phyloP scores from a whole-genome alignment of 1,140 invertebrate species.

The Philopotamus ludificatus region DNA sequence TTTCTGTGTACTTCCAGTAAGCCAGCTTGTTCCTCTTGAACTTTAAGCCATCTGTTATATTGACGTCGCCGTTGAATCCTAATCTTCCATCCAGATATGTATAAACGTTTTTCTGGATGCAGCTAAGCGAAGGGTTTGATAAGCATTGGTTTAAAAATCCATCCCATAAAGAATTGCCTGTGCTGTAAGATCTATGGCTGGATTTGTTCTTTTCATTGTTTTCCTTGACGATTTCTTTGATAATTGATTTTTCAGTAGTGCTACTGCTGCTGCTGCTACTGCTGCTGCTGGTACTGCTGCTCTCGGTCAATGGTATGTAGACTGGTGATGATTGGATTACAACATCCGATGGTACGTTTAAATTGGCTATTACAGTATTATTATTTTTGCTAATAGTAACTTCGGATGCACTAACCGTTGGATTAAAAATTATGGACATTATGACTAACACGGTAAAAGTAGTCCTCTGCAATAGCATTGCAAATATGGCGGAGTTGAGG shows the following conservation, averaged over 20 bases:
- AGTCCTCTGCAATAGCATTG: conserved; percentile 39
- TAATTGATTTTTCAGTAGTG: not conserved
- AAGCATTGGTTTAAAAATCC: conserved; percentile 69
- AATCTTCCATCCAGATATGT: conserved; percentile 66
- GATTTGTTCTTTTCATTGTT: conserved; percentile 34
- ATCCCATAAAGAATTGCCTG: conserved; percentile 69
- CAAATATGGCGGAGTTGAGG: conserved; percentile 32
- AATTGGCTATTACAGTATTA: not conserved
- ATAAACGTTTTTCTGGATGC: conserved; percentile 75
- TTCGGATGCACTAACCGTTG: not conserved
- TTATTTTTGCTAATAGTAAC: conserved; percentile 5
- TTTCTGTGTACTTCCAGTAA: conserved; percentile 56
- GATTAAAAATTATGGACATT: not conserved
- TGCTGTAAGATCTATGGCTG: conserved; percentile 55
- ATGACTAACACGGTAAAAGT: conserved; percentile 22
- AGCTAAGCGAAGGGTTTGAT: conserved; percentile 63
- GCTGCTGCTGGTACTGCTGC: not conserved
- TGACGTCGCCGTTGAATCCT: conserved; percentile 63
- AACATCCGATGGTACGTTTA: not conserved
- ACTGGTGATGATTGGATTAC: conserved; percentile 18
- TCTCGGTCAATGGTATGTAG: conserved; percentile 34
- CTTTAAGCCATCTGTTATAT: conserved; percentile 67
- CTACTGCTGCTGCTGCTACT: not conserved
- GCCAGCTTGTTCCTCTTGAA: conserved; percentile 67
- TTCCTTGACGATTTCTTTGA: conserved; percentile 4